phyloP scores from a whole-genome alignment of 2,888 invertebrate genomes.

The Willowsia nigromaculata region DNA sequence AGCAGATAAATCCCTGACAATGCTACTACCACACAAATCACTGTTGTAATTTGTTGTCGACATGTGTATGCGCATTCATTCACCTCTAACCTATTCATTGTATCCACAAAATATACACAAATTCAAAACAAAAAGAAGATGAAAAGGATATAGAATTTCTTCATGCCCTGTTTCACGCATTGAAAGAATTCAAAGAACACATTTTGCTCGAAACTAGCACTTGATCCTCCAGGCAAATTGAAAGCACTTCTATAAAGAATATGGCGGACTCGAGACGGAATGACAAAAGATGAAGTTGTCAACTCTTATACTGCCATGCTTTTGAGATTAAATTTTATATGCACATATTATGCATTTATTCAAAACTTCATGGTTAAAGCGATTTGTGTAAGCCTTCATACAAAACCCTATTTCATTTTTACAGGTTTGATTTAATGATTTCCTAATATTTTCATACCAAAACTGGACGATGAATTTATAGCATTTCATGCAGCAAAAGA shows the following conservation, averaged over 20 bases:
- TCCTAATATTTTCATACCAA: no score
- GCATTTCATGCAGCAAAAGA: not conserved
- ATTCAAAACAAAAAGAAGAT: not conserved
- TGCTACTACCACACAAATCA: constrained; percentile 35
- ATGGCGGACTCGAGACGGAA: no score
- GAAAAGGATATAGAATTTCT: constrained; percentile 53
- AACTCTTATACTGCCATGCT: no score
- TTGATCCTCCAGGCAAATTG: not conserved
- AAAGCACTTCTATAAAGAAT: no score
- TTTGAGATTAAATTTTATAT: no score
- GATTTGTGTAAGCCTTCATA: no score
- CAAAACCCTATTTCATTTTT: no score
- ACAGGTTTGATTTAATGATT: no score
- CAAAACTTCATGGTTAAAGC: no score
- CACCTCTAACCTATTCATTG: not conserved
- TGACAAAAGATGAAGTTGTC: not conserved
- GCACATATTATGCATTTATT: no score
- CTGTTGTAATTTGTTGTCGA: constrained; percentile 39
- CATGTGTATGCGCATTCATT: not conserved
- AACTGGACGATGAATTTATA: no score
- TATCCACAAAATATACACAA: not conserved
- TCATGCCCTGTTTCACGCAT: constrained; percentile 61
- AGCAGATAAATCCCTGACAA: not conserved
- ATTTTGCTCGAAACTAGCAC: not conserved
- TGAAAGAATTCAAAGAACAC: no score